phyloP scores from a whole-genome alignment of 2,888 invertebrate species.

The Gandaritis pyraliata region DNA sequence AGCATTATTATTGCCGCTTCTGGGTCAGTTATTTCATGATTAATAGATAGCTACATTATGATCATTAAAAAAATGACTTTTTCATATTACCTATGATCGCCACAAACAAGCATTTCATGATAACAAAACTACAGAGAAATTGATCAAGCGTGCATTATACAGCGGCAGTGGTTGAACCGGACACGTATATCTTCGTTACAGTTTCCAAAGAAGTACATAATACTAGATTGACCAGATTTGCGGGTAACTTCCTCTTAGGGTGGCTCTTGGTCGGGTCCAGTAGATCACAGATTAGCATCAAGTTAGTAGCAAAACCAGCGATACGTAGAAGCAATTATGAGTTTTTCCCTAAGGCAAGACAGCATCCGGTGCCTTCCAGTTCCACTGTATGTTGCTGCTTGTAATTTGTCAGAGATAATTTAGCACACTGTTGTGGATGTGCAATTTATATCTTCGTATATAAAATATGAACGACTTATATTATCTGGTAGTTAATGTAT shows the following conservation, averaged over 20 bases:
- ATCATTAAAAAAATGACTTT: no score
- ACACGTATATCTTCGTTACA: constrained; percentile 35
- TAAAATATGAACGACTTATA: not conserved
- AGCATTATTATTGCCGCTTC: not conserved
- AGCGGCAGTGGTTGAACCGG: constrained; percentile 19
- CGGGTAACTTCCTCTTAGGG: constrained; percentile 53
- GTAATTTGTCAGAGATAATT: constrained; percentile 36
- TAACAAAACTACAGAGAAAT: constrained; percentile 7
- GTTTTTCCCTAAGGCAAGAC: constrained; percentile 63
- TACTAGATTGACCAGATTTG: constrained; percentile 33
- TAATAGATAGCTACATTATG: no score
- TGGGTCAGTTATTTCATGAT: no score
- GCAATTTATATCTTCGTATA: not conserved
- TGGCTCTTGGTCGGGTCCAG: constrained; percentile 24
- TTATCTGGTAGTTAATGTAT: no score
- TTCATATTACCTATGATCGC: no score
- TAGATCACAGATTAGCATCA: constrained; percentile 29
- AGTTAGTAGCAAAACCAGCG: constrained; percentile 41
- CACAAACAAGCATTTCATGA: no score
- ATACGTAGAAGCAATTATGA: constrained; percentile 70
- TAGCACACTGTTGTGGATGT: constrained; percentile 4
- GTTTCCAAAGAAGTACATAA: constrained; percentile 34
- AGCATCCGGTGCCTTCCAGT: constrained; percentile 64
- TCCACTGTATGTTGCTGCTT: constrained; percentile 49
- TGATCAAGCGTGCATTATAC: constrained; percentile 5